Base-by-base conservation (phyloP, 2,797 vertebrate species). In the Sebastes taczanowskii region DNA sequence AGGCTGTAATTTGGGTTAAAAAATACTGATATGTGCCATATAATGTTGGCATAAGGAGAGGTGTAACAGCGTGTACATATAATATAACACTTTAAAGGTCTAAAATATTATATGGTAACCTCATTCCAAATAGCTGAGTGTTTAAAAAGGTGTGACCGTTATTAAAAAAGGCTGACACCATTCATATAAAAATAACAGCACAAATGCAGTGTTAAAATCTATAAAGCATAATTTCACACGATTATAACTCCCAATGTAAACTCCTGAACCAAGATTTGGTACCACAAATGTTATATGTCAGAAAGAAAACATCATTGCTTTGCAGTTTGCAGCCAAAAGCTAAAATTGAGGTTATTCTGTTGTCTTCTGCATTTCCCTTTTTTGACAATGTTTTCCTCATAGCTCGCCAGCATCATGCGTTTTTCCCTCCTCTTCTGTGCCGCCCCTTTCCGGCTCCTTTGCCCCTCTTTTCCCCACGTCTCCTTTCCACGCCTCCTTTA, bases 401-500 rank as follows among this genome's bases (percentile, higher is more conserved):
- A 96, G 92, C 80, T 96, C 96, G 55, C 86, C 94, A 3, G 86
- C 89, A 2, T 96, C 93, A 2, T 94, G 95, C 0, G 42, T 73
- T 52, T 74, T 89, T 32, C 6, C 61, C 2, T 74, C 77, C 6
- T 77, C 71, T 13, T 67, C 74, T 16, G 55, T 18, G 32, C 68
- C 5, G 11, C 81, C 46, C 3, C 72, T 78, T 0, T 46, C 46
- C 1, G 42, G 64, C 71, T 89, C 87, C 52, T 85, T 59, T 1
- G 82, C 73, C 0, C 53, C 85, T 80, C 58, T 84, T 42, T 93
- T 68, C 10, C 92, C 91, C 49, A 66, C 2, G 72, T 96, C 93
- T 18, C 94, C 96, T 88, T 96, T 97, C 97, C 96, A 97, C 55
- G 91, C 92, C 94, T 97, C 97, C n/a, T 88, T 90, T 2, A 97